Conservation (phyloP, 2,797 vertebrate species). For the Falco naumanni region DNA sequence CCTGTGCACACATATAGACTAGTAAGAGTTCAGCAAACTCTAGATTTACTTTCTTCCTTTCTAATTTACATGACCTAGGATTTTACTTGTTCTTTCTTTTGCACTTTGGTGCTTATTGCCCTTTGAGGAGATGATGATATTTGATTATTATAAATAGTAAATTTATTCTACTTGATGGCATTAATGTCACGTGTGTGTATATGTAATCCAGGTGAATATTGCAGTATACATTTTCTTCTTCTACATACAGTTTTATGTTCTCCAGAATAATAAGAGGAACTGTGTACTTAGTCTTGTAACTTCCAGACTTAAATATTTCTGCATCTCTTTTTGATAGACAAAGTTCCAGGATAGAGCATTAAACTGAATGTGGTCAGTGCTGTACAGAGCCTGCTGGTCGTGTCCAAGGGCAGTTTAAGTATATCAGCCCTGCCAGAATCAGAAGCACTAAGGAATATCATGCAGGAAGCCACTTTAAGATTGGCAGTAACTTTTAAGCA, state of each 20-base stretch:
- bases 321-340: background rate
- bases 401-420: background rate
- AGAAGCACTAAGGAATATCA: background rate
- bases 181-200: accelerated
- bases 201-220: background rate
- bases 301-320: background rate
- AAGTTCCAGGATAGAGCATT: background rate
- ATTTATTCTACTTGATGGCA: background rate
- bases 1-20: background rate
- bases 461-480: background rate
- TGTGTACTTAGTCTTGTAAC: background rate
- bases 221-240: background rate
- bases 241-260: background rate
- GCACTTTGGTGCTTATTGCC: background rate
- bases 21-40: background rate
- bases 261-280: background rate
- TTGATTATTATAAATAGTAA: background rate
- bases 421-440: background rate
- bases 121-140: background rate
- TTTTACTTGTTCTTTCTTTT: background rate
- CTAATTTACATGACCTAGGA: background rate
- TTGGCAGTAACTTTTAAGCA: background rate
- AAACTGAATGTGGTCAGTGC: background rate
- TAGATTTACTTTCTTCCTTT: background rate
- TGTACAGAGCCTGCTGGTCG: background rate